These are phyloP conservation scores for Psittacara wagleri DNA, from an alignment of 2,113 vertebrate species.

Conservation along the genomic window DNA sequence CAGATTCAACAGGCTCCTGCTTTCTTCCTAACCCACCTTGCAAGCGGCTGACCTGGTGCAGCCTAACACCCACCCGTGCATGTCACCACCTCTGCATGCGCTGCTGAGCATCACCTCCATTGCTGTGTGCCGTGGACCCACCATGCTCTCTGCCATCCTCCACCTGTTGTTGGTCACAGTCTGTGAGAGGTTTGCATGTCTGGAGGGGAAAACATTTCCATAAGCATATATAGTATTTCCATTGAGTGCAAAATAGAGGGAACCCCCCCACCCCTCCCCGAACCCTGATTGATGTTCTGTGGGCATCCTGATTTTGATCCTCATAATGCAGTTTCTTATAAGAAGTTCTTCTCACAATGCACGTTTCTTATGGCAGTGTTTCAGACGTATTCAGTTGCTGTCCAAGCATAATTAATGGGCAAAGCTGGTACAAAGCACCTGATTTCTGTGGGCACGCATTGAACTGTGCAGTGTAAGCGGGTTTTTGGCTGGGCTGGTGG, in stretches of 20 bases:
- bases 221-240: not conserved
- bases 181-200: not conserved
- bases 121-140: not conserved
- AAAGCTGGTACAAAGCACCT: not conserved
- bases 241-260: not conserved
- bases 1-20: constrained; percentile 72
- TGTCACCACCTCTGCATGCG: constrained; percentile 30
- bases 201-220: not conserved
- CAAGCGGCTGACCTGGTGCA: not conserved
- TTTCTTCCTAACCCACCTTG: not conserved
- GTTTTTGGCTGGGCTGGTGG: not conserved
- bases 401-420: not conserved
- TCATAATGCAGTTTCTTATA: not conserved
- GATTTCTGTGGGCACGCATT: not conserved
- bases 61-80: constrained; percentile 29
- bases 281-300: not conserved
- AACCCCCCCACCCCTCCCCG: rapidly evolving
- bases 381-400: not conserved
- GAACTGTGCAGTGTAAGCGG: not conserved
- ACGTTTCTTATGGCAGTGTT: not conserved
- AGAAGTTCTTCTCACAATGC: too few relatives aligned
- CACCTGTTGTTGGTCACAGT: not conserved
- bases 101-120: not conserved
- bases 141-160: not conserved
- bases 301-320: not conserved